phyloP scores from a whole-genome alignment of 2,113 vertebrate genomes.

The Chlorodrepanis virens region DNA sequence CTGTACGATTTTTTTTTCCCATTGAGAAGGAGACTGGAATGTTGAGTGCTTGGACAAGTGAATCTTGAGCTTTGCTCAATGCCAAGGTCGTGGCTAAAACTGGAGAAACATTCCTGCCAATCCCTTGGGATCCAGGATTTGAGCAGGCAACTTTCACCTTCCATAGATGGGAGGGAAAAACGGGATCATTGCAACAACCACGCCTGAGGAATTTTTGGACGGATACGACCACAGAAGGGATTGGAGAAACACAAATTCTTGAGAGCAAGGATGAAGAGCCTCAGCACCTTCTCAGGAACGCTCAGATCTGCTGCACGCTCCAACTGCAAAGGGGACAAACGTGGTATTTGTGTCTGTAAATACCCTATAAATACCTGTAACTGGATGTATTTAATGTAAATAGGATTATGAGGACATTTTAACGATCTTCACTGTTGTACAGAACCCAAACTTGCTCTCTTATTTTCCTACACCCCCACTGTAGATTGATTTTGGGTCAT shows the following conservation, averaged over 20 bases:
- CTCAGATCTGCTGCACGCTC: background rate
- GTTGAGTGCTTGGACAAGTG: background rate
- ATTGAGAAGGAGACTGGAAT: background rate
- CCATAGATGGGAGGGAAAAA: background rate
- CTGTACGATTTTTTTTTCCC: background rate
- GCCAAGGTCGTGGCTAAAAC: background rate
- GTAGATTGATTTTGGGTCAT: conserved; percentile 5
- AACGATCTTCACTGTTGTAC: background rate
- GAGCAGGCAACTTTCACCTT: background rate
- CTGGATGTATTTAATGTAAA: conserved; percentile 46
- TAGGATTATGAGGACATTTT: background rate
- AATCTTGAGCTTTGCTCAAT: background rate
- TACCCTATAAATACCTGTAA: conserved; percentile 43
- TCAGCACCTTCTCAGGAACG: conserved; percentile 45
- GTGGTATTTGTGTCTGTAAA: background rate
- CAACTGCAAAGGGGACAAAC: background rate
- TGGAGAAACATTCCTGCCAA: rapidly evolving
- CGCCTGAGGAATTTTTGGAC: rapidly evolving
- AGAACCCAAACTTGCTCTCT: background rate
- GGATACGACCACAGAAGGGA: background rate
- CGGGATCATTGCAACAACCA: background rate
- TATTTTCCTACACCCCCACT: background rate
- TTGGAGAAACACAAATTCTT: rapidly evolving
- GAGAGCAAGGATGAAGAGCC: background rate
- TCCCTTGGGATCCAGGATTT: background rate